Conservation (phyloP, 2,113 vertebrate genomes). For the Hystrix cristata region DNA sequence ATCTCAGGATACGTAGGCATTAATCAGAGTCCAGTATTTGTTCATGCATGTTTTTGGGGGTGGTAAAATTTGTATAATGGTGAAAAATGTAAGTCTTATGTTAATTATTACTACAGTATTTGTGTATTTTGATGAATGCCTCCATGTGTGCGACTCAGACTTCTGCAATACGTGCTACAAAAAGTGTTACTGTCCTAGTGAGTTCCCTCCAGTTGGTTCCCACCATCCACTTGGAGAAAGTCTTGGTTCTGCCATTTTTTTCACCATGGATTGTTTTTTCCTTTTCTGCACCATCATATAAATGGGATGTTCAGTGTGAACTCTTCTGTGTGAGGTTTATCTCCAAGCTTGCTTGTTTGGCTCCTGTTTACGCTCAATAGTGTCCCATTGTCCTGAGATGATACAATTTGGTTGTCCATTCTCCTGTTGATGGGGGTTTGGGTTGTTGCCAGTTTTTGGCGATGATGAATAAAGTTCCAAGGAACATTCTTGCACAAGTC, state of each 20-base stretch:
- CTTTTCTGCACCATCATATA: not conserved
- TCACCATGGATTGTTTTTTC: not conserved
- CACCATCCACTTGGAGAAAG: not conserved
- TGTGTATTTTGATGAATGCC: not conserved
- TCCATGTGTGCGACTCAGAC: not conserved
- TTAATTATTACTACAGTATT: not conserved
- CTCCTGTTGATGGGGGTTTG: not conserved
- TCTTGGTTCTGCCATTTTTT: not conserved
- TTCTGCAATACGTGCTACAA: not conserved
- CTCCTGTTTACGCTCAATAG: not conserved
- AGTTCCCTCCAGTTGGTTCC: not conserved
- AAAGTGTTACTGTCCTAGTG: not conserved
- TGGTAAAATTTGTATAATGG: slow-evolving; percentile 9
- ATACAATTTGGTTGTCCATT: not conserved
- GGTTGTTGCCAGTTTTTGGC: not conserved
- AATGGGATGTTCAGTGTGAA: not conserved
- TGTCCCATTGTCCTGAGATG: not conserved
- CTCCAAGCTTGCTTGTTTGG: not conserved
- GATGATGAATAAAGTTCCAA: not conserved
- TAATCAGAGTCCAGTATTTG: slow-evolving; percentile 5
- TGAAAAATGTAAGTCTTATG: not conserved
- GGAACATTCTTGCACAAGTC: not conserved
- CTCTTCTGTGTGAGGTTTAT: not conserved
- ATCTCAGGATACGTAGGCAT: not conserved
- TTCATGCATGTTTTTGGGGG: not conserved